phyloP scores from a whole-genome alignment of 2,888 invertebrate species.

The Apoderus coryli region DNA sequence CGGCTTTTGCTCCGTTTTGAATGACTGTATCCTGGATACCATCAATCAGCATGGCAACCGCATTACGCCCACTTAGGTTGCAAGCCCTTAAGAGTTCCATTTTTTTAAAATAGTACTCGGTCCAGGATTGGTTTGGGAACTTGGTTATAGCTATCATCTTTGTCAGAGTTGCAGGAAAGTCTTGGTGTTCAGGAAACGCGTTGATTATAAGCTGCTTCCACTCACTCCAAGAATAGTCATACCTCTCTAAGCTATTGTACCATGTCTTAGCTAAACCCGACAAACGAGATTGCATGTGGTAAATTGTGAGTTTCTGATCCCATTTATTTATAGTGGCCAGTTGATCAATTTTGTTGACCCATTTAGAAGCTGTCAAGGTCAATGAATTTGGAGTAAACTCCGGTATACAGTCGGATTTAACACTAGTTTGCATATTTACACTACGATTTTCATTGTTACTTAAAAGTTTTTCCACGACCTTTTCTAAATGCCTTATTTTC shows the following conservation, averaged over 20 bases:
- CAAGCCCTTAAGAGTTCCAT: conserved; percentile 11
- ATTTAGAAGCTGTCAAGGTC: conserved; percentile 8
- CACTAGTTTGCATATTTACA: too few species aligned
- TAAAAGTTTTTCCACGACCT: too few species aligned
- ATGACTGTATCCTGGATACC: too few species aligned
- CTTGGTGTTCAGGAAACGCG: too few species aligned
- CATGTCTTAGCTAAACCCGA: too few species aligned
- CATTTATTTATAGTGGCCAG: too few species aligned
- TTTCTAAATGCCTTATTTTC: too few species aligned
- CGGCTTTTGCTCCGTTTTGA: conserved; percentile 11
- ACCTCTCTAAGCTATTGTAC: conserved; percentile 11
- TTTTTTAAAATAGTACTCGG: conserved; percentile 14
- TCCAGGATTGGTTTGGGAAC: conserved; percentile 9
- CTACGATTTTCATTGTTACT: too few species aligned
- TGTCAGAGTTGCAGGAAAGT: conserved; percentile 8
- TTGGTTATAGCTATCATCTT: conserved; percentile 7
- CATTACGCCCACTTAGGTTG: conserved; percentile 12
- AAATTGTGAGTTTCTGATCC: conserved; percentile 9
- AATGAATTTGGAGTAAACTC: conserved; percentile 10
- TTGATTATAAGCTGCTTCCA: too few species aligned
- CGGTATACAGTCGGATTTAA: conserved; percentile 11
- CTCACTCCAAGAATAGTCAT: too few species aligned
- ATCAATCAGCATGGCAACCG: conserved; percentile 14
- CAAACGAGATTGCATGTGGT: too few species aligned
- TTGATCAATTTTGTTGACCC: conserved; percentile 13